These are phyloP conservation scores for Melipona bicolor DNA, from an alignment of 2,888 invertebrate genomes.

Conservation along the genomic window DNA sequence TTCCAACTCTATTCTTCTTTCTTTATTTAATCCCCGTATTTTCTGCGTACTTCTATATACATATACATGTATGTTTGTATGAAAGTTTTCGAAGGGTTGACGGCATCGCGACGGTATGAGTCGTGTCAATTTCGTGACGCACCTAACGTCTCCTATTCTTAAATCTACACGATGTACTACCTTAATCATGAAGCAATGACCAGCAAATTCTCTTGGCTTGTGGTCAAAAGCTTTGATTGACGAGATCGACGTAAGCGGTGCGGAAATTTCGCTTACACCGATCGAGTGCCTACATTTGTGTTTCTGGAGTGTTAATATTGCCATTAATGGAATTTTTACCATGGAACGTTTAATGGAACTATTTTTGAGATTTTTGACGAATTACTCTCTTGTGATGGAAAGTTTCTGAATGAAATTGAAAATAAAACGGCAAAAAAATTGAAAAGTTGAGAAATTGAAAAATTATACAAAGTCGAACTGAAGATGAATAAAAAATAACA, in stretches of 20 bases:
- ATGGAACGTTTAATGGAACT: background rate
- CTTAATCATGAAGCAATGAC: slow-evolving; percentile 66
- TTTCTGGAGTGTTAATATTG: slow-evolving; percentile 5
- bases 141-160: slow-evolving; percentile 77
- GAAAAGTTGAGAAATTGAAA: background rate
- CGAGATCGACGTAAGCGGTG: slow-evolving; percentile 34
- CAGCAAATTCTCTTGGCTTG: slow-evolving; percentile 45
- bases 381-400: background rate
- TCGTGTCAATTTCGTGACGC: slow-evolving; percentile 75
- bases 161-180: slow-evolving; percentile 61
- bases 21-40: slow-evolving; percentile 41
- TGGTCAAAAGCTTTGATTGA: slow-evolving; percentile 43
- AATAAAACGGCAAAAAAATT: background rate
- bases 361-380: background rate
- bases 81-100: slow-evolving; percentile 72
- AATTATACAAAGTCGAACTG: background rate
- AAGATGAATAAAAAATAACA: background rate
- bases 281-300: background rate
- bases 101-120: slow-evolving; percentile 76
- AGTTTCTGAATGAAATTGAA: background rate
- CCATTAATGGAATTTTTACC: slow-evolving; percentile 24
- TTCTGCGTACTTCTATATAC: slow-evolving; percentile 59
- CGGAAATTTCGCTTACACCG: slow-evolving; percentile 24
- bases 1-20: slow-evolving; percentile 35
- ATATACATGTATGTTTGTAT: slow-evolving; percentile 36